A percentile compares a stretch with the other conserved stretches of the same genome.
These are phyloP conservation scores for Ormyrus labotus DNA, from an alignment of 2,888 invertebrate genomes.

Conservation along the genomic window DNA sequence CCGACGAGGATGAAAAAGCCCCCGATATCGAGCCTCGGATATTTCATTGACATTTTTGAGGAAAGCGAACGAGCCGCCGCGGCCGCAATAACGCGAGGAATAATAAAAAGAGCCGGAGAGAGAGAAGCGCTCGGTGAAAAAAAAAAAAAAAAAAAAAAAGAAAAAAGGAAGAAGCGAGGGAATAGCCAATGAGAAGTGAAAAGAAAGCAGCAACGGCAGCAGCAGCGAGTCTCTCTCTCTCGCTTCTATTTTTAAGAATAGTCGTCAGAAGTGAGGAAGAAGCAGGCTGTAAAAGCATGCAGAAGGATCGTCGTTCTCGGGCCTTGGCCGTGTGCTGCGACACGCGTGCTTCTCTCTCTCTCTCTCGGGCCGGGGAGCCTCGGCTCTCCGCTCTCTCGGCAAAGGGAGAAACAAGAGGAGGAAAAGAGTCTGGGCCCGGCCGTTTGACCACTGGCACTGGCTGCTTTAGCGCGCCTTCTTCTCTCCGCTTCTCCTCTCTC, in stretches of 20 bases:
- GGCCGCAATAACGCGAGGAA: not conserved
- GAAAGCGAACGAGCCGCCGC: slow-evolving; percentile 22
- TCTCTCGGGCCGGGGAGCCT: not conserved
- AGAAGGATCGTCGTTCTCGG: slow-evolving; percentile 6
- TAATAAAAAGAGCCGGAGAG: slow-evolving; percentile 37
- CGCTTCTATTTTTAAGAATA: slow-evolving; percentile 45
- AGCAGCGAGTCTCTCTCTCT: not conserved
- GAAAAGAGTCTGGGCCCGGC: slow-evolving; percentile 60
- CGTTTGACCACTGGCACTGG: slow-evolving; percentile 62
- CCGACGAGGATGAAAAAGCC: not conserved
- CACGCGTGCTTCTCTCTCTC: slow-evolving; percentile 31
- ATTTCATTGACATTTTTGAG: slow-evolving; percentile 30
- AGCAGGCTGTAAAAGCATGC: slow-evolving; percentile 29
- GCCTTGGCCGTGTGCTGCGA: slow-evolving; percentile 35
- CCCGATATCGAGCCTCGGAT: slow-evolving; percentile 1
- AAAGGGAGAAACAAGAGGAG: slow-evolving; percentile 47
- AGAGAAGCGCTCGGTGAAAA: slow-evolving; percentile 21
- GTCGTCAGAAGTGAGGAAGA: slow-evolving; percentile 34
- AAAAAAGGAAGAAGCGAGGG: slow-evolving; percentile 8
- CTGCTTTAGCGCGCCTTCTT: slow-evolving; percentile 38
- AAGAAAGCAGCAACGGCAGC: not conserved
- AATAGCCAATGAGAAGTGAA: slow-evolving; percentile 3
- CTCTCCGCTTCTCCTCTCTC: slow-evolving; percentile 12
- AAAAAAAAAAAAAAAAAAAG: slow-evolving; percentile 30
- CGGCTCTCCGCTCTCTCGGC: too few species aligned